Evolutionary conservation across 2,888 invertebrate genomes (phyloP).

Genomic region (Catocala fraxini): DNA sequence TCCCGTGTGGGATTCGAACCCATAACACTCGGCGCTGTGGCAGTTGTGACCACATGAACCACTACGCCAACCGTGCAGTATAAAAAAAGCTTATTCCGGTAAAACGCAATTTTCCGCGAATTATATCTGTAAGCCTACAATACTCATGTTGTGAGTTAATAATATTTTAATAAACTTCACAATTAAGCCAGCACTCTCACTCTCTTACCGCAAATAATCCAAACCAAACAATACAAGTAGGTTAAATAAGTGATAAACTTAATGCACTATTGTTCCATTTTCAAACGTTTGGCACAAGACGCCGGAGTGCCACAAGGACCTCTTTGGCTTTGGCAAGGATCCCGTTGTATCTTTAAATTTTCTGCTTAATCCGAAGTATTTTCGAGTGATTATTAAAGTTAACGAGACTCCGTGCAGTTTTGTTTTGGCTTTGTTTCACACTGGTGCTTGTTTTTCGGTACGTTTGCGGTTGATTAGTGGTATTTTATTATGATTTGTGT

Average conservation of each 20-base stretch:
- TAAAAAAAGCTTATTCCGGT: too few relatives aligned
- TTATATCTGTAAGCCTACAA: too few relatives aligned
- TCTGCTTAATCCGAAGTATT: slow-evolving; percentile 74
- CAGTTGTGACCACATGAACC: too few relatives aligned
- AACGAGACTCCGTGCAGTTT: slow-evolving; percentile 64
- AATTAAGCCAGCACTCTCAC: slow-evolving; percentile 6
- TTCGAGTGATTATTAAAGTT: slow-evolving; percentile 80
- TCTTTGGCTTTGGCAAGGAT: slow-evolving; percentile 81
- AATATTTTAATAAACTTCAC: neutral
- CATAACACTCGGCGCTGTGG: too few relatives aligned
- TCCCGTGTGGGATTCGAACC: too few relatives aligned
- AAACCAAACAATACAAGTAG: slow-evolving; percentile 40
- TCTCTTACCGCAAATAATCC: slow-evolving; percentile 1
- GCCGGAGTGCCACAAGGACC: slow-evolving; percentile 62
- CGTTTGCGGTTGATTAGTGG: neutral
- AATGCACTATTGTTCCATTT: slow-evolving; percentile 58
- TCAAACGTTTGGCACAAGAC: slow-evolving; percentile 54
- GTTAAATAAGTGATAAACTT: slow-evolving; percentile 65
- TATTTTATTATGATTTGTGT: neutral
- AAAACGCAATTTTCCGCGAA: too few relatives aligned
- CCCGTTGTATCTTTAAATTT: slow-evolving; percentile 83
- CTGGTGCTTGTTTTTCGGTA: slow-evolving; percentile 10
- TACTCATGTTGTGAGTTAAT: too few relatives aligned
- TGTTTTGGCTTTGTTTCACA: slow-evolving; percentile 38
- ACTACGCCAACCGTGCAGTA: too few relatives aligned